Evolutionary conservation across 2,797 vertebrate genomes (phyloP), one percentile per base, ranked within the genome.

Genomic region (Phrynocephalus guinanensis): DNA sequence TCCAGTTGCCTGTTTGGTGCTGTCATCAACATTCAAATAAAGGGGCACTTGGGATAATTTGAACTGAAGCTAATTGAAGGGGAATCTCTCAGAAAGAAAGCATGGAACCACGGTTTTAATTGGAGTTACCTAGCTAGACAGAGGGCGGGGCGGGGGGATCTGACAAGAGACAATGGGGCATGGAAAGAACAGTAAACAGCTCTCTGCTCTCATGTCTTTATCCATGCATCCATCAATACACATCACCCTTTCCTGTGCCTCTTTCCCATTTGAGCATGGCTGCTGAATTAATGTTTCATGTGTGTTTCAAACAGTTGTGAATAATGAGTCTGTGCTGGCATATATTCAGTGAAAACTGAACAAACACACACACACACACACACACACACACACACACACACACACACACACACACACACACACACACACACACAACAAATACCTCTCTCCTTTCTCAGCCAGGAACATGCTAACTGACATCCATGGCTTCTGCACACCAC

Each of bases 381-480:
- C 28, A 91, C 88, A 67, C 71, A 75, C 76, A 33, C 44, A 11
- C 11, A 50, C 70, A 5, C 28, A 91, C 88, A 67, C 71, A 75
- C 70, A 33, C 63, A 85, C 76, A 11, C 11, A 50, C 70, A 5
- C 28, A 91, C 88, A 67, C 71, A 75, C 76, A 33, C 44, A 11
- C 11, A 50, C 70, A 5, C 28, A 91, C 88, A 67, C 71, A 75
- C 70, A 33, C 63, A 85, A n/a, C 48, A 95, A 95, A 94, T 88
- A 94, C 71, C 68, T 56, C 91, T 92, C 92, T 89, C 90, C 87
- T 93, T 84, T 85, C 82, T 88, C 93, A 94, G 93, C 91, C 92
- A 94, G 93, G 94, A 95, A 89, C 94, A 90, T 94, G 95, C 92
- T 94, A 95, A 95, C 93, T 82, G 79, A 91, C 90, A 87, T 3